Evolutionary conservation across 1,140 invertebrate genomes (phyloP), one percentile per base, ranked within the genome.

Genomic region (Calliopsis andreniformis): DNA sequence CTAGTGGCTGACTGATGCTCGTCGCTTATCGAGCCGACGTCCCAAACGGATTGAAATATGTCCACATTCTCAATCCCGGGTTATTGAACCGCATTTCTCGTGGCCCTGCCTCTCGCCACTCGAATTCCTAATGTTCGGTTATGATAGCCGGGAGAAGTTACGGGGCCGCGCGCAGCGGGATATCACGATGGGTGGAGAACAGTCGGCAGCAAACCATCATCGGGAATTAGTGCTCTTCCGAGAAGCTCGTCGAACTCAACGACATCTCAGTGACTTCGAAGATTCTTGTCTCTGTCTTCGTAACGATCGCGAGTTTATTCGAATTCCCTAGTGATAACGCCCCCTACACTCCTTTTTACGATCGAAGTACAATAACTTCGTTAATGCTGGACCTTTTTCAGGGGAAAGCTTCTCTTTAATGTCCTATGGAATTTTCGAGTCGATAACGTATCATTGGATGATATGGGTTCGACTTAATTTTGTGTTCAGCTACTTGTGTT

Each of bases 71-170:
- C 78, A 59, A 85, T 76, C 59, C 23, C 49, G 47, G 82, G 76
- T 86, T 78, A 67, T 85, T 85, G 75, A 85, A 80, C 86, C 55
- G 43, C 72, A 78, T 63, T 45, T 3, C 42, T 56, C 71, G 61
- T 20, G 70, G 30, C 0, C 14, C 47, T 59, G 47, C 32, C 30
- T 49, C 51, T 42, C 6, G 66, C 69, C 53, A 63, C 73, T 83
- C 83, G 77, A 85, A 87, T 88, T 88, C 83, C 86, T 84, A 78
- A 85, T 82, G 84, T 84, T 81, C 75, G 71, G 82, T 85, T 83
- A 75, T 80, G 81, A 80, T 83, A 69, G 80, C 39, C 58, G 49
- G 30, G 76, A 73, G 70, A 85, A 85, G 71, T 85, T 85, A 85
- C 68, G 79, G 58, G 68, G 63, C 76, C 71, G 69, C 18, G 35